Base-by-base conservation (phyloP, 2,888 invertebrate genomes). In the Chaetogeoica ovagalla region DNA sequence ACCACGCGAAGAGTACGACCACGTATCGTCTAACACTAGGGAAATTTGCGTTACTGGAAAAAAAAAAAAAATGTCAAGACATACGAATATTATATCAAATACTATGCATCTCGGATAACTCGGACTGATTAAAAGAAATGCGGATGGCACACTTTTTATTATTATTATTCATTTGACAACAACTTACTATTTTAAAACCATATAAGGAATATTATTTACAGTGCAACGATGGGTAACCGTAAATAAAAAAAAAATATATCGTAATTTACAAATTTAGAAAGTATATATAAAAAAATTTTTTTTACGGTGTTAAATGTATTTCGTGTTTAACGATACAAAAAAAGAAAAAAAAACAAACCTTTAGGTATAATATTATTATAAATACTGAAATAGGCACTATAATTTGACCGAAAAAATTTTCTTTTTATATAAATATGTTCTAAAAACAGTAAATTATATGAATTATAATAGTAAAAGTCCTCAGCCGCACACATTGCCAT, bases 111-210 rank as follows among this genome's bases (percentile, higher is more conserved):
- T n/a, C n/a, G n/a, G 37, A 37, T 57, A 70, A 48, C 5, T 19
- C 60, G 21, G 43, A 43, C 48, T 1, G 13, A 73, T 23, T 30
- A 30, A 73, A 63, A 73, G 63, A 63, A 73, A 63, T 73, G 48
- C 5, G 37, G 39, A 73, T 63, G 37, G 8, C 63, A 63, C 21
- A 73, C 15, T 73, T 63, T 73, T 63, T 72, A 37, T 39, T 68
- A 62, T 48, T 30, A 30, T 30, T 72, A 30, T 39, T 65, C 65
- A 21, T 23, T 30, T 21, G 30, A 30, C 30, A 52, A 63, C 62
- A n/a, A 52, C 52, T 73, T 43, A 43, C n/a, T 73, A 65, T 74
- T 65, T 75, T 39, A 57, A 65, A 65, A 55, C 74, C 65, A 43
- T 57, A 75, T 66, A 75, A 75, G 55, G 39, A 66, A 75, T 66